Evolutionary conservation across 2,888 invertebrate genomes (phyloP).

Genomic region (Dicyrtoma fusca): DNA sequence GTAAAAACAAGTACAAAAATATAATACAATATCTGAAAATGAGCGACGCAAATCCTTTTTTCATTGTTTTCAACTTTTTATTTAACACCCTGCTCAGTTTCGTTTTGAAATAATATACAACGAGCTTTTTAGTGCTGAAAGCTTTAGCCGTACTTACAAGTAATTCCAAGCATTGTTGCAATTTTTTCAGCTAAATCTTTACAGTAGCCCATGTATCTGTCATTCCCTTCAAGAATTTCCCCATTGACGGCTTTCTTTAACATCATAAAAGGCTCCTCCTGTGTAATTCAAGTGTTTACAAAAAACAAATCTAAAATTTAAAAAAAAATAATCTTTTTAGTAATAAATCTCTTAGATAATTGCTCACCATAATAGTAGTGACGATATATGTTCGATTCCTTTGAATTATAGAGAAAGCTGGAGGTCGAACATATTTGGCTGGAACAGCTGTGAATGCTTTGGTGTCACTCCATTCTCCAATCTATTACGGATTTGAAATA

Average conservation of each 20-base stretch:
- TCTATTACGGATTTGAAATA: no score
- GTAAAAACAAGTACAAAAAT: background rate
- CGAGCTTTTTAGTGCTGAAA: no score
- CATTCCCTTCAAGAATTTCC: conserved; percentile 70
- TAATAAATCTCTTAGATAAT: no score
- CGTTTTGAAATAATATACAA: no score
- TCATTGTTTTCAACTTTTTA: background rate
- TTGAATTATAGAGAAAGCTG: conserved; percentile 53
- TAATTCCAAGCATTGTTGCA: conserved; percentile 75
- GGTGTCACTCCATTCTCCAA: conserved; percentile 56
- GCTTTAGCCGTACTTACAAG: conserved; percentile 82
- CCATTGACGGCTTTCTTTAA: conserved; percentile 69
- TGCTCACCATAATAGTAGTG: conserved; percentile 75
- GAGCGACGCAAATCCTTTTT: background rate
- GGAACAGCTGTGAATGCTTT: conserved; percentile 53
- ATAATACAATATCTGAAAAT: background rate
- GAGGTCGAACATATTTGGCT: conserved; percentile 55
- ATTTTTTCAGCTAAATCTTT: conserved; percentile 73
- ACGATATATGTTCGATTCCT: conserved; percentile 81
- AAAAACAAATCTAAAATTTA: background rate
- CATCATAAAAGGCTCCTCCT: conserved; percentile 90
- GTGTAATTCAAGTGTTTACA: conserved; percentile 37
- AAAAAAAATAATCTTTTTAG: background rate
- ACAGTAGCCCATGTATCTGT: conserved; percentile 77
- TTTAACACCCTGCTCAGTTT: no score